Evolutionary conservation across 2,113 vertebrate species (phyloP), one percentile per base, ranked within the genome.

Genomic region (Perca flavescens): DNA sequence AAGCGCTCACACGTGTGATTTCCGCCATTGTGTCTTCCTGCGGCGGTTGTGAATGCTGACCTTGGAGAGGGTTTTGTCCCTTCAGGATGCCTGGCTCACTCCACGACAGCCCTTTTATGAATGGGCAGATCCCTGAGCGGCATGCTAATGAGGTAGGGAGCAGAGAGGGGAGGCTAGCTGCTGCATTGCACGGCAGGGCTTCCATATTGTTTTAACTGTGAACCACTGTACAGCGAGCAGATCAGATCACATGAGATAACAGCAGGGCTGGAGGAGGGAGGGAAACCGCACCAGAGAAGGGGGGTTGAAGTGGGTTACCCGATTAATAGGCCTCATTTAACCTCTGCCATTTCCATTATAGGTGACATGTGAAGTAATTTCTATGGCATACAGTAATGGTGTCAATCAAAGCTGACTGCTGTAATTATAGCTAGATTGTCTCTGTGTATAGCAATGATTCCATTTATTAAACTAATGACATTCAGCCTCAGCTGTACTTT

Each of bases 101-200:
- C 84, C 76, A 85, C 62, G 25, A 64, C 74, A 79, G 86, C 74
- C 79, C 71, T 88, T 91, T 92, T 92, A 91, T 94, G 91, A 94
- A 94, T 93, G 93, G 88, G 60, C 79, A 40, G 62, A 56, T 80
- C 61, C 82, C 88, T 88, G 89, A 88, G 83, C 77, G 0, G 93
- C 84, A 91, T 93, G 64, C 64, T 83, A 87, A 94, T 87, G 77
- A 90, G 69, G 63, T 71, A 6, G 63, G 74, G 17, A 28, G 14
- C 58, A 22, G 58, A 31, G 74, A 73, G 80, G 56, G 64, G 72
- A 68, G 53, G 65, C 54, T 43, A 64, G 74, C 80, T 79, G 90
- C 78, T 83, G 89, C 90, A 90, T 81, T 64, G 80, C 66, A 85
- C 52, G 7, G 82, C 81, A 47, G 67, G 0, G 14, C 81, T 84